A percentile compares a stretch with the other conserved stretches of the same genome.
phyloP scores from a whole-genome alignment of 1,140 invertebrate genomes.

The Dreissena rostriformis region DNA sequence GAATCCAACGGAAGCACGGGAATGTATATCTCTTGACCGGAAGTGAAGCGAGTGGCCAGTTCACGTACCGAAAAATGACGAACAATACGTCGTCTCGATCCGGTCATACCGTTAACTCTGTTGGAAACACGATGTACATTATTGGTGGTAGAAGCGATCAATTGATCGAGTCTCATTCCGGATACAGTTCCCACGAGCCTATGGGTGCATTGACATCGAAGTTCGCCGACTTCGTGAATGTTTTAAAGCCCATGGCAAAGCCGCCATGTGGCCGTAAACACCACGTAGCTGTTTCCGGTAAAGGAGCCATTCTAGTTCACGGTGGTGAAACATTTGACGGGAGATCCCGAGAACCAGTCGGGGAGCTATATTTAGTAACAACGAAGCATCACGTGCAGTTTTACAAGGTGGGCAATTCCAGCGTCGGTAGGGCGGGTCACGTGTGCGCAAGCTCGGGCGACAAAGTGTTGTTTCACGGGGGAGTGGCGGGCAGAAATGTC shows the following conservation, averaged over 20 bases:
- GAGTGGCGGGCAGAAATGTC: slow-evolving; percentile 59
- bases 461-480: slow-evolving; percentile 74
- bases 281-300: slow-evolving; percentile 62
- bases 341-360: slow-evolving; percentile 68
- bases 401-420: slow-evolving; percentile 64
- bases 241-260: slow-evolving; percentile 64
- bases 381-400: slow-evolving; percentile 59
- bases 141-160: slow-evolving; percentile 76
- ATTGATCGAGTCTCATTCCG: slow-evolving; percentile 64
- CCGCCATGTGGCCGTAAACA: slow-evolving; percentile 73
- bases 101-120: slow-evolving; percentile 70
- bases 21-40: slow-evolving; percentile 72
- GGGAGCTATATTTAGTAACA: slow-evolving; percentile 72
- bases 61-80: slow-evolving; percentile 67
- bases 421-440: slow-evolving; percentile 70
- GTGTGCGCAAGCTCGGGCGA: slow-evolving; percentile 62
- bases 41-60: slow-evolving; percentile 55
- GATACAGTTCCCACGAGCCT: slow-evolving; percentile 30
- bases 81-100: slow-evolving; percentile 71
- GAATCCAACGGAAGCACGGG: slow-evolving; percentile 73
- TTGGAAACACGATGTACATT: slow-evolving; percentile 64
- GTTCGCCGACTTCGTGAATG: slow-evolving; percentile 1
- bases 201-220: slow-evolving; percentile 26
- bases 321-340: slow-evolving; percentile 79
- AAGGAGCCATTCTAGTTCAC: slow-evolving; percentile 68